Conservation (phyloP, 2,113 vertebrate species). For the Microcebus lehilahytsara region DNA sequence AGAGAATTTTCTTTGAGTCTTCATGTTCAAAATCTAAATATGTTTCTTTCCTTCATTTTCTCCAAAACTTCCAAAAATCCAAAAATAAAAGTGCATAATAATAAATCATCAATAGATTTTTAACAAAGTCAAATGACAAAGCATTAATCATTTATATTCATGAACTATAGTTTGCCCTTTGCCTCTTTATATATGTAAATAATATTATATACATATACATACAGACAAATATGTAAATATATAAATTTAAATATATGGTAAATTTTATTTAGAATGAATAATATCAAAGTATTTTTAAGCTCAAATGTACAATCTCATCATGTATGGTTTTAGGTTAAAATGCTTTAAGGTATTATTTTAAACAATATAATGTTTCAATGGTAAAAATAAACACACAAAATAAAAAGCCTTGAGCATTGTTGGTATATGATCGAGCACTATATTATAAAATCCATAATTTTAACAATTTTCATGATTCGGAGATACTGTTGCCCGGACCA, state of each 20-base stretch:
- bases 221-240: rapidly evolving
- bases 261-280: not conserved
- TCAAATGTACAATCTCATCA: not conserved
- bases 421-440: not conserved
- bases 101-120: not conserved
- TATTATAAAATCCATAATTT: not conserved
- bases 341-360: not conserved
- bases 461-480: not conserved
- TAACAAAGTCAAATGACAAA: not conserved
- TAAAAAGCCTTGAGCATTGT: not conserved
- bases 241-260: not conserved
- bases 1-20: not conserved
- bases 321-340: not conserved
- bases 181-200: not conserved
- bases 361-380: not conserved
- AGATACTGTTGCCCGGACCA: not conserved
- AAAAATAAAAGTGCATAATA: not conserved
- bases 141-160: not conserved
- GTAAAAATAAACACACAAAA: not conserved
- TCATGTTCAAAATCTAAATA: not conserved
- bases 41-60: not conserved
- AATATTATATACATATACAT: not conserved
- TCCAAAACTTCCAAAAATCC: not conserved
- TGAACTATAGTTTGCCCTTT: not conserved
- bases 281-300: not conserved